A percentile compares a stretch with the other conserved stretches of the same genome.
Evolutionary conservation across 2,888 invertebrate genomes (phyloP).

Genomic region (Nymphalis urticae): DNA sequence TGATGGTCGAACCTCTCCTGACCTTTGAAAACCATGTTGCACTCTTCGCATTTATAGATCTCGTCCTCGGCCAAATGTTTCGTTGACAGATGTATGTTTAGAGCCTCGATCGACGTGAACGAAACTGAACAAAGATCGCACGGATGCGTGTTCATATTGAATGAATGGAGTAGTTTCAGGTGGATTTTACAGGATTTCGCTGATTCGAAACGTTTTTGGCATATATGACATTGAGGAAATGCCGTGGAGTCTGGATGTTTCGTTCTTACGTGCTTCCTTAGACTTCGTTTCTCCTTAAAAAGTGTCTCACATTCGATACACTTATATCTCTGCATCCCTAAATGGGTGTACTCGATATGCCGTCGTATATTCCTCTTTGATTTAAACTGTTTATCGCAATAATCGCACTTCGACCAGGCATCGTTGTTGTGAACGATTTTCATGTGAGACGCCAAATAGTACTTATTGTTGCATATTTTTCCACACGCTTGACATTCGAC

Average conservation of each 20-base stretch:
- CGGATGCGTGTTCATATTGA: constrained; percentile 66
- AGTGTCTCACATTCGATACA: constrained; percentile 68
- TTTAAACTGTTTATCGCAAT: constrained; percentile 68
- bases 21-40: constrained; percentile 65
- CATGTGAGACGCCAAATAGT: constrained; percentile 65
- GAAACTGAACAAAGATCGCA: constrained; percentile 67
- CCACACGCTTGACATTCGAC: constrained; percentile 60
- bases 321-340: constrained; percentile 66
- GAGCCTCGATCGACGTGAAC: constrained; percentile 57
- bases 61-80: constrained; percentile 65
- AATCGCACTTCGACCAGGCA: constrained; percentile 64
- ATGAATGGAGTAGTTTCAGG: constrained; percentile 63
- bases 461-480: constrained; percentile 66
- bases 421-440: constrained; percentile 64
- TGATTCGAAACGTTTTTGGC: constrained; percentile 66
- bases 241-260: constrained; percentile 63
- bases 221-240: constrained; percentile 70
- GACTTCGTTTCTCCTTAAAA: constrained; percentile 69
- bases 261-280: constrained; percentile 65
- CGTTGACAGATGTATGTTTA: constrained; percentile 57
- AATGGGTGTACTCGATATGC: constrained; percentile 68
- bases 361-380: constrained; percentile 65
- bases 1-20: constrained; percentile 63
- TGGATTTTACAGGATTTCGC: constrained; percentile 73
- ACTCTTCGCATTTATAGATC: constrained; percentile 68